A percentile compares a stretch with the other conserved stretches of the same genome.
These are phyloP conservation scores for Electrophaes corylata DNA, from an alignment of 2,888 invertebrate species.

Conservation along the genomic window DNA sequence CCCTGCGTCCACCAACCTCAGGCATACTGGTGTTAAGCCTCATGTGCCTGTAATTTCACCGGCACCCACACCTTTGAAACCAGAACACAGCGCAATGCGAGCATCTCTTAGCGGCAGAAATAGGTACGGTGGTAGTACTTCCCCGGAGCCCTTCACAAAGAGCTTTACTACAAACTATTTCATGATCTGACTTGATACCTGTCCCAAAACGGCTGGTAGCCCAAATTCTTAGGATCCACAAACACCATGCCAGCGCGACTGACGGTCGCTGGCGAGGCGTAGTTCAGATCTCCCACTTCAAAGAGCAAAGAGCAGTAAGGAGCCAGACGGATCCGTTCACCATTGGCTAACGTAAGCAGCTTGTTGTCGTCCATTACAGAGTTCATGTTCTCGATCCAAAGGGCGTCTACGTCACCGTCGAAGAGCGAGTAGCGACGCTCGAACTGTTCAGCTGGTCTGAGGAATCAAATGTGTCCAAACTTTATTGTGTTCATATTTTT, in stretches of 20 bases:
- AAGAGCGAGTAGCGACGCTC: conserved; percentile 94
- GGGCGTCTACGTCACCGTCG: conserved; percentile 96
- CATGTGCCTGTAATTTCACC: no score
- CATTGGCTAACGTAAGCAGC: conserved; percentile 94
- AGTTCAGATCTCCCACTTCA: conserved; percentile 95
- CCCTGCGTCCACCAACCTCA: no score
- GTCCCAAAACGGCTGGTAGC: conserved; percentile 94
- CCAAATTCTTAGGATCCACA: conserved; percentile 95
- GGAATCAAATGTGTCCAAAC: no score
- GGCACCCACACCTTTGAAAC: no score
- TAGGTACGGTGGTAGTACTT: no score
- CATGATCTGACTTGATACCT: conserved; percentile 63
- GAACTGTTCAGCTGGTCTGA: conserved; percentile 87
- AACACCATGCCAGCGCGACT: conserved; percentile 97
- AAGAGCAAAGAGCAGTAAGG: conserved; percentile 93
- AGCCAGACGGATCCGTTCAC: conserved; percentile 93
- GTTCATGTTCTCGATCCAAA: conserved; percentile 99
- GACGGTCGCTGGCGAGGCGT: conserved; percentile 96
- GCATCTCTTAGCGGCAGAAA: no score
- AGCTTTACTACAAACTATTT: no score
- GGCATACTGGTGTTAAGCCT: no score
- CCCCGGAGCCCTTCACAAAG: no score
- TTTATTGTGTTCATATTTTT: no score
- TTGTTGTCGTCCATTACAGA: conserved; percentile 98
- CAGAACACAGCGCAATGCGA: no score